Conservation (phyloP, 2,797 vertebrate species). For the Petrocephalus sullivani region DNA sequence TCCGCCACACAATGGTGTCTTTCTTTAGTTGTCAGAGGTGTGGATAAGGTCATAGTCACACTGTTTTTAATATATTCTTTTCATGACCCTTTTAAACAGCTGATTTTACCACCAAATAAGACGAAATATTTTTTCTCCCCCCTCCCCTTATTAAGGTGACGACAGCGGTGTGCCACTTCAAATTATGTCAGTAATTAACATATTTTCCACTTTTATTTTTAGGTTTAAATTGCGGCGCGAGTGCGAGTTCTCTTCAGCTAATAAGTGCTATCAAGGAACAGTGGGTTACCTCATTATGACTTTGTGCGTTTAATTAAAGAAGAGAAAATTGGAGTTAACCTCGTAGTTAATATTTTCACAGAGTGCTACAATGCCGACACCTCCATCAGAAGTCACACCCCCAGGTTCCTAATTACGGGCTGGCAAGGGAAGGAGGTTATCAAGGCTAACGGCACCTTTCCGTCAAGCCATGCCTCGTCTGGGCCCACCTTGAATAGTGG, state of each 20-base stretch:
- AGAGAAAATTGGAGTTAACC: conserved; percentile 95
- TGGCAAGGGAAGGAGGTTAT: conserved; percentile 76
- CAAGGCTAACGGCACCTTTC: conserved; percentile 64
- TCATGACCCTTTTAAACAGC: conserved; percentile 57
- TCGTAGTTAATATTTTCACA: conserved; percentile 96
- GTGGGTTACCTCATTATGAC: conserved; percentile 96
- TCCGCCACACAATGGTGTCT: conserved; percentile 47
- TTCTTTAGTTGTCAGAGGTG: conserved; percentile 61
- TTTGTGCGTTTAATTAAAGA: conserved; percentile 97
- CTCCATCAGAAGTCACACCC: conserved; percentile 95
- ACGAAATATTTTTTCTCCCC: conserved; percentile 52
- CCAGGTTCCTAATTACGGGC: conserved; percentile 87
- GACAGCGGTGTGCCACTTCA: conserved; percentile 58
- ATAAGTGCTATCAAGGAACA: conserved; percentile 97
- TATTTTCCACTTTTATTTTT: conserved; percentile 87
- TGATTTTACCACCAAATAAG: conserved; percentile 64
- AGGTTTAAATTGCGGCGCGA: conserved; percentile 87
- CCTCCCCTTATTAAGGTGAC: conserved; percentile 59
- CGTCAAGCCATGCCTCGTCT: conserved; percentile 69
- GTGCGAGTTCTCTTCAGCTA: conserved; percentile 84
- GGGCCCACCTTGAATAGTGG: conserved; percentile 11
- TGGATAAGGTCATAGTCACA: conserved; percentile 60
- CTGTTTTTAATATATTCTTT: conserved; percentile 31
- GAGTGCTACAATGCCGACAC: conserved; percentile 91
- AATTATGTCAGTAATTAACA: conserved; percentile 88